Evolutionary conservation across 1,140 invertebrate genomes (phyloP), one percentile per base, ranked within the genome.

Genomic region (Periplaneta americana): DNA sequence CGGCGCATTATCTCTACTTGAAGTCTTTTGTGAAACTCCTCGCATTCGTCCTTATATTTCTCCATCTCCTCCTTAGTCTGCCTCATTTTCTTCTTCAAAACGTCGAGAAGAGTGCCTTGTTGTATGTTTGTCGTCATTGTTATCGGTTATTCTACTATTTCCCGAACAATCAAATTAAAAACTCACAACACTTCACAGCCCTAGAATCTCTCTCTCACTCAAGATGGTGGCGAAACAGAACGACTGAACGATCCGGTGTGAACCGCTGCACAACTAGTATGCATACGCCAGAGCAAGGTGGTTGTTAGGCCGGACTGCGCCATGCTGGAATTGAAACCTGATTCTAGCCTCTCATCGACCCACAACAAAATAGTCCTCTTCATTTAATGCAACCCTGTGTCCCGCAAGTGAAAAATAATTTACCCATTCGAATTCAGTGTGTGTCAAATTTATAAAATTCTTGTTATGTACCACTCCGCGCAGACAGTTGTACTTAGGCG

Each of bases 21-120:
- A 86, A 97, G 91, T 88, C 94, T 93, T 92, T 96, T 96, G 89
- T 96, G 94, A 88, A 94, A 95, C 88, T 98, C 96, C 89, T 98
- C 96, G 87, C 95, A 96, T 88, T 98, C 96, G 89, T 99, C 98
- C 91, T 97, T 98, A 90, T 96, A 97, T 89, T 96, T 95, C 88
- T 99, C 98, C 93, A 97, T 96, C 91, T 99, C 98, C 88, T 98
- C 97, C 91, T 98, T 98, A 83, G 98, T 96, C 88, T 97, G 96
- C 85, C 96, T 93, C 98, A 99, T 99, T 93, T 99, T 99, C 93
- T 98, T 98, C 93, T 99, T 99, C 84, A 99, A 92, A 85, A 98
- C 96, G 91, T 98, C 97, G 86, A 98, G 91, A 84, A 98, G 92
- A 85, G 95, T 95, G 86, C 95, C 95, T 90, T 95, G 94, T 87